phyloP scores from a whole-genome alignment of 2,113 vertebrate species.

The Gymnarchus niloticus region DNA sequence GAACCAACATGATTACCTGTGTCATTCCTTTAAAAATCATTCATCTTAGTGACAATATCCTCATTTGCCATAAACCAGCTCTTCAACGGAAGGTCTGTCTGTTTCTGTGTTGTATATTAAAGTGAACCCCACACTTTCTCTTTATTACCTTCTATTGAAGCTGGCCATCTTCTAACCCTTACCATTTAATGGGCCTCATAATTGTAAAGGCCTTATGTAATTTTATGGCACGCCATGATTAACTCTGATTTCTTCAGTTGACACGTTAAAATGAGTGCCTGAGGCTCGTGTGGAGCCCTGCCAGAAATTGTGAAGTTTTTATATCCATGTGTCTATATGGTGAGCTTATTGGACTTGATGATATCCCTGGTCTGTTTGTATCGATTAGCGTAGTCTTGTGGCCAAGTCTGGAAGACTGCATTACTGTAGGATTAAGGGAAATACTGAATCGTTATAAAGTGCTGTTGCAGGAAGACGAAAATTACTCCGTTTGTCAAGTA shows the following conservation, averaged over 20 bases:
- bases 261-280: background rate
- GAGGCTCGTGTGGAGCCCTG: background rate
- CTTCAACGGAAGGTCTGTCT: no score
- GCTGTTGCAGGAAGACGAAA: background rate
- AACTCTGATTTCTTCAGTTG: background rate
- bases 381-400: background rate
- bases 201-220: background rate
- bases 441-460: background rate
- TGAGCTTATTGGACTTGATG: conserved; percentile 1
- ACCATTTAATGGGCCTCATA: background rate
- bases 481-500: background rate
- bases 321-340: background rate
- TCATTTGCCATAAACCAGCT: no score
- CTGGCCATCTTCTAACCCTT: background rate
- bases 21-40: no score
- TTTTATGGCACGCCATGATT: background rate
- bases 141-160: background rate
- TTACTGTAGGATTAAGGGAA: conserved; percentile 1
- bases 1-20: no score
- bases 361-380: background rate
- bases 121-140: background rate
- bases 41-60: no score
- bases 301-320: background rate
- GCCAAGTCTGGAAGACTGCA: background rate
- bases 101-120: no score